Evolutionary conservation across 2,113 vertebrate genomes (phyloP).

Genomic region (Struthio camelus): DNA sequence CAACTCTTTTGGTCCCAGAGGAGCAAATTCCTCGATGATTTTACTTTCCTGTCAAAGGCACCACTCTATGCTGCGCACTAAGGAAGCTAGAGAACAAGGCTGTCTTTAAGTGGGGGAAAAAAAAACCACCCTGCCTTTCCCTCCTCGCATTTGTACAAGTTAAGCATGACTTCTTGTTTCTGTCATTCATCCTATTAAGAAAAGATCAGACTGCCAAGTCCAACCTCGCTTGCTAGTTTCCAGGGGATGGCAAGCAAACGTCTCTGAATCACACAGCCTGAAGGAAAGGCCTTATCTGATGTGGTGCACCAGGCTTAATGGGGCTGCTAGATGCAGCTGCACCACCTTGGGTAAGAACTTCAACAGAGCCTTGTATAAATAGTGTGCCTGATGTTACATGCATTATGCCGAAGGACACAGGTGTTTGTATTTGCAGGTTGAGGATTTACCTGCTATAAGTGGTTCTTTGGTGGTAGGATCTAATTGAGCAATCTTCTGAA

Average conservation of each 20-base stretch:
- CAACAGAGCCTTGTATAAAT: not conserved
- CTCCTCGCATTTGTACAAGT: not conserved
- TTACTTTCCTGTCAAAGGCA: not conserved
- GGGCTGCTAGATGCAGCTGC: constrained; percentile 51
- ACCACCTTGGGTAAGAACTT: constrained; percentile 57
- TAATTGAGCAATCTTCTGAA: not conserved
- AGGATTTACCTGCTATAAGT: not conserved
- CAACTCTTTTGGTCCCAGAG: not conserved
- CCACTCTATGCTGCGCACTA: not conserved
- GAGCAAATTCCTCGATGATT: constrained; percentile 2
- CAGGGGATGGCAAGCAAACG: not conserved
- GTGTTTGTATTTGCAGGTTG: constrained; percentile 11
- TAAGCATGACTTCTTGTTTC: constrained; percentile 2
- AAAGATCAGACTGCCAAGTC: constrained; percentile 42
- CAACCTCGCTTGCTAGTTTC: constrained; percentile 42
- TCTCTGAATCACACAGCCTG: constrained; percentile 48
- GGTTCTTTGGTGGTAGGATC: not conserved
- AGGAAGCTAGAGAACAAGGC: not conserved
- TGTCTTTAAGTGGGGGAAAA: not conserved
- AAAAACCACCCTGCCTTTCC: not conserved
- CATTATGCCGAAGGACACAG: not conserved
- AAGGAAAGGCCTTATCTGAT: constrained; percentile 59
- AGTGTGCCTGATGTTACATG: not conserved
- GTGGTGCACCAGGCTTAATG: constrained; percentile 48
- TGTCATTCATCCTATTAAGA: constrained; percentile 45